phyloP scores from a whole-genome alignment of 2,113 vertebrate species.

The Chunga burmeisteri region DNA sequence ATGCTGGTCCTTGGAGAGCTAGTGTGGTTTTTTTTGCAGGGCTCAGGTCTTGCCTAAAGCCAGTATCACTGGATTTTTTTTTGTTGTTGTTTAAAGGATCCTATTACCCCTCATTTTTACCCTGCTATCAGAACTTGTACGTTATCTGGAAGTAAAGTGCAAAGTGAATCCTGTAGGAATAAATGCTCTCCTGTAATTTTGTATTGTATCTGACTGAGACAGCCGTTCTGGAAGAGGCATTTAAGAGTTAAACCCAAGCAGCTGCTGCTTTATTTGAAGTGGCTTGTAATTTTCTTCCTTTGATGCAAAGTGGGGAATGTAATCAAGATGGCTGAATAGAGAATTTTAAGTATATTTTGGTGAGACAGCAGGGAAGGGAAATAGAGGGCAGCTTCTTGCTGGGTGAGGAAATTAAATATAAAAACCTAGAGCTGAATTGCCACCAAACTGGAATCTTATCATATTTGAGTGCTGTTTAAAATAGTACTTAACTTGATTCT shows the following conservation, averaged over 20 bases:
- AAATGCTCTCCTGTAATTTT: neutral
- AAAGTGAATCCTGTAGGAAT: neutral
- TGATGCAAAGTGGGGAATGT: conserved; percentile 33
- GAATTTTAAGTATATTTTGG: conserved; percentile 31
- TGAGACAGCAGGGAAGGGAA: conserved; percentile 40
- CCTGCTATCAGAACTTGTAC: neutral
- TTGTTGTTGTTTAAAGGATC: no score
- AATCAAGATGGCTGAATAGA: conserved; percentile 45
- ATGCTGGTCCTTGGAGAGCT: neutral
- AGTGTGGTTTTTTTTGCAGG: neutral
- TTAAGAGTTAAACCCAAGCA: conserved; percentile 6
- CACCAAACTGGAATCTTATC: neutral
- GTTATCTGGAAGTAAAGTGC: neutral
- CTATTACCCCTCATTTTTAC: neutral
- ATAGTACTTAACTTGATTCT: neutral
- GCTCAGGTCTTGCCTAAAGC: neutral
- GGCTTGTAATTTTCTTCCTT: conserved; percentile 47
- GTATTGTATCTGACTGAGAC: neutral
- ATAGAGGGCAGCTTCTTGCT: conserved; percentile 30
- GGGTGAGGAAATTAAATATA: conserved; percentile 44
- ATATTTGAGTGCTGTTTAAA: conserved; percentile 11
- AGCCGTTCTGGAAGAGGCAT: neutral
- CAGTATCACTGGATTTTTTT: neutral
- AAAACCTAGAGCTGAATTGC: neutral
- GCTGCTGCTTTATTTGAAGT: conserved; percentile 46